Percentiles rank a stretch among this genome's conserved stretches.
Evolutionary conservation across 2,888 invertebrate genomes (phyloP).

Genomic region (Tanytarsus gracilentus): DNA sequence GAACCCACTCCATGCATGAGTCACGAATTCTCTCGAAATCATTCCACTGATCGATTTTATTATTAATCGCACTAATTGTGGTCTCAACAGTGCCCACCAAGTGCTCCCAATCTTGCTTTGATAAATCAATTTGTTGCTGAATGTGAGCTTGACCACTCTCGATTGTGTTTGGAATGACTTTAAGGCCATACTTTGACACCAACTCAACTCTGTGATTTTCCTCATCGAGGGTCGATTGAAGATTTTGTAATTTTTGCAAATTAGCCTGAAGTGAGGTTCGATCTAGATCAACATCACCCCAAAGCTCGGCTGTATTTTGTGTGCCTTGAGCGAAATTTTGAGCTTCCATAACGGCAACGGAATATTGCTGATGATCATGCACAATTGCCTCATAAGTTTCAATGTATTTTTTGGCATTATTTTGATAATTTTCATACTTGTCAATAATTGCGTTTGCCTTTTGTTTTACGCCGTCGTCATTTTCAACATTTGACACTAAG

Average conservation of each 20-base stretch:
- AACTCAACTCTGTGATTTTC: slow-evolving; percentile 76
- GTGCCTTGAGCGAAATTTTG: slow-evolving; percentile 83
- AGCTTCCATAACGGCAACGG: slow-evolving; percentile 74
- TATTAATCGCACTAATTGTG: slow-evolving; percentile 70
- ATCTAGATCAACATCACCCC: slow-evolving; percentile 77
- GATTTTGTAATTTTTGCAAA: slow-evolving; percentile 71
- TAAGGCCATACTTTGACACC: slow-evolving; percentile 75
- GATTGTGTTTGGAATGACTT: slow-evolving; percentile 78
- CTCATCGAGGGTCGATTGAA: slow-evolving; percentile 70
- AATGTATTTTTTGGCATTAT: slow-evolving; percentile 65
- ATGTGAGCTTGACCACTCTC: slow-evolving; percentile 76
- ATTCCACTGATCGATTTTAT: slow-evolving; percentile 80
- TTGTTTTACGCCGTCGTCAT: slow-evolving; percentile 62
- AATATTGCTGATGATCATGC: slow-evolving; percentile 80
- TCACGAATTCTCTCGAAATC: slow-evolving; percentile 84
- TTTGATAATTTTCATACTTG: slow-evolving; percentile 61
- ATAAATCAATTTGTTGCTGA: slow-evolving; percentile 76
- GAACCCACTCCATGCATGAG: slow-evolving; percentile 75
- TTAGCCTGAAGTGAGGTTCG: slow-evolving; percentile 78
- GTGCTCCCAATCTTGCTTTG: slow-evolving; percentile 85
- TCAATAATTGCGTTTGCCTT: slow-evolving; percentile 60
- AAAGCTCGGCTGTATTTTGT: slow-evolving; percentile 67
- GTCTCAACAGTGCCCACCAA: slow-evolving; percentile 65
- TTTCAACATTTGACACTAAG: slow-evolving; percentile 70
- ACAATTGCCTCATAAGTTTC: slow-evolving; percentile 82